Percentiles rank a stretch among this genome's conserved stretches.
Evolutionary conservation across 1,140 invertebrate genomes (phyloP).

Genomic region (Hesperophylax magnus): DNA sequence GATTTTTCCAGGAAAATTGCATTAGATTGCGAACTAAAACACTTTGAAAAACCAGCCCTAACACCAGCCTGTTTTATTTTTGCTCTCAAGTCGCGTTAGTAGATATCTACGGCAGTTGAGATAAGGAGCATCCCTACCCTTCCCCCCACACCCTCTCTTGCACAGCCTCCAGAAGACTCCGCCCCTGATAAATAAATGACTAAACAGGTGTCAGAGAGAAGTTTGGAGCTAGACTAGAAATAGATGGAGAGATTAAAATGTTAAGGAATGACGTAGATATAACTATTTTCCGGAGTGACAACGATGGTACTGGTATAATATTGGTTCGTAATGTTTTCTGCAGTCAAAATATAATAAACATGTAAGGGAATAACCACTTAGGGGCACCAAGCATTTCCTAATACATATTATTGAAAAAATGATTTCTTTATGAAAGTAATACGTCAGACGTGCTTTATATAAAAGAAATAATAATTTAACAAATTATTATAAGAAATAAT

Average conservation of each 20-base stretch:
- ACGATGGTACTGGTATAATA: no score
- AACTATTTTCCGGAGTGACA: neutral
- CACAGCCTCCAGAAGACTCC: neutral
- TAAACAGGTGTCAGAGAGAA: conserved; percentile 30
- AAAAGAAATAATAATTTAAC: no score
- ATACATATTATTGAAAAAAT: no score
- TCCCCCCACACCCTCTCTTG: neutral
- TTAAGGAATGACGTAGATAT: neutral
- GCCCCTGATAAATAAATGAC: conserved; percentile 36
- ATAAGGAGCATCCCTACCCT: conserved; percentile 2
- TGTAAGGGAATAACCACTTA: no score
- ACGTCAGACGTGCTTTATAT: no score
- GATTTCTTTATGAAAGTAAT: no score
- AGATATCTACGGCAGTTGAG: conserved; percentile 12
- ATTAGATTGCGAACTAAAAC: no score
- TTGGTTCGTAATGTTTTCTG: no score
- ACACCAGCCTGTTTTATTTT: neutral
- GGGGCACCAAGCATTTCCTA: no score
- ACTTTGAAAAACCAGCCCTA: neutral
- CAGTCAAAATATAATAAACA: no score
- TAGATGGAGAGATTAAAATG: neutral
- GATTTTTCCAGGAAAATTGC: no score
- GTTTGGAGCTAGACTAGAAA: conserved; percentile 1
- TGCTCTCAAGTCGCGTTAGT: neutral
- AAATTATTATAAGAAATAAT: no score